These are phyloP conservation scores for Austrofundulus limnaeus DNA, from an alignment of 2,113 vertebrate genomes.

Conservation along the genomic window DNA sequence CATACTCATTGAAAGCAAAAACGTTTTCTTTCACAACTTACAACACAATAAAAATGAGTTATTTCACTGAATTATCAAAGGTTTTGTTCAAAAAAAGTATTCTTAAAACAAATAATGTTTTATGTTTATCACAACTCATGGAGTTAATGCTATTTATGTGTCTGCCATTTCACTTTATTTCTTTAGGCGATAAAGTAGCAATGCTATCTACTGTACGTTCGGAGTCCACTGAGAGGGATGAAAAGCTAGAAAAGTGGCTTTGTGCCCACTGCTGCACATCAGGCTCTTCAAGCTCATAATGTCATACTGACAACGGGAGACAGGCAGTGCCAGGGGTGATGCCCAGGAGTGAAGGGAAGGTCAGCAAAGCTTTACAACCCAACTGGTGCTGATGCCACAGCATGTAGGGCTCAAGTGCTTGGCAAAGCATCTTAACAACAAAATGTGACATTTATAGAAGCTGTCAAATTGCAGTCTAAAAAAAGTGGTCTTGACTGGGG, in stretches of 20 bases:
- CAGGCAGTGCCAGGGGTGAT: slow-evolving; percentile 72
- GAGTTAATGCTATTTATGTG: slow-evolving; percentile 14
- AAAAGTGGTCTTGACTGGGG: slow-evolving; percentile 67
- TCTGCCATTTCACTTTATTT: slow-evolving; percentile 16
- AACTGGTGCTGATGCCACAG: slow-evolving; percentile 70
- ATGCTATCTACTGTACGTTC: slow-evolving; percentile 18
- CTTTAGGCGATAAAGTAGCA: slow-evolving; percentile 16
- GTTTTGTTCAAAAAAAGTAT: no score
- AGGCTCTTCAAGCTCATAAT: slow-evolving; percentile 71
- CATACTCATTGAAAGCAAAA: no score
- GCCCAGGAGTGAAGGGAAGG: slow-evolving; percentile 73
- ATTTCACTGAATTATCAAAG: no score
- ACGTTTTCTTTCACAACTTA: no score
- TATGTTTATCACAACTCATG: slow-evolving; percentile 3
- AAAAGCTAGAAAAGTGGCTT: slow-evolving; percentile 51
- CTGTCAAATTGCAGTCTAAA: slow-evolving; percentile 73
- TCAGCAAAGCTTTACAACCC: slow-evolving; percentile 65
- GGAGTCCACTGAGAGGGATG: slow-evolving; percentile 35
- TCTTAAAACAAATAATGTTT: not conserved
- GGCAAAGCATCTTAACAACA: slow-evolving; percentile 75
- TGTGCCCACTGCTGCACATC: slow-evolving; percentile 64
- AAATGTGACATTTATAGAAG: slow-evolving; percentile 78
- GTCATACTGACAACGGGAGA: slow-evolving; percentile 73
- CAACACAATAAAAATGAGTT: no score
- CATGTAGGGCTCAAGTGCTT: slow-evolving; percentile 68